phyloP scores from a whole-genome alignment of 2,888 invertebrate genomes.

The Euspilapteryx auroguttella region DNA sequence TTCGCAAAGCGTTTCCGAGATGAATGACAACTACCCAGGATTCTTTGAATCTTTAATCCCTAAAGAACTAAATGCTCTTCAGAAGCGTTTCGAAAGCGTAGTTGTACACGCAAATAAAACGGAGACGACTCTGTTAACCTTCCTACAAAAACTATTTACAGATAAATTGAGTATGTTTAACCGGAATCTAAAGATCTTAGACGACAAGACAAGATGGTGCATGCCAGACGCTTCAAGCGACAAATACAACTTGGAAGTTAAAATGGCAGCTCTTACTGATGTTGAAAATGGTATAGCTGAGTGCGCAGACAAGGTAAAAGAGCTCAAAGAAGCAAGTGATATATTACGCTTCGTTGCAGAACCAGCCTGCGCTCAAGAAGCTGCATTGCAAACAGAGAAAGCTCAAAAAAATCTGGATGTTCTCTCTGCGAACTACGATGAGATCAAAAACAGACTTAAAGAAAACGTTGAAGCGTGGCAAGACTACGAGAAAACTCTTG shows the following conservation, averaged over 20 bases:
- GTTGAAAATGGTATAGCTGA: conserved; percentile 74
- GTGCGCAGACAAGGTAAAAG: conserved; percentile 66
- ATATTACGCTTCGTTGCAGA: conserved; percentile 74
- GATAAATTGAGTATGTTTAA: conserved; percentile 83
- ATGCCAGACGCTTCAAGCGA: conserved; percentile 87
- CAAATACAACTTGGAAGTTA: conserved; percentile 90
- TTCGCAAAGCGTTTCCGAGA: conserved; percentile 67
- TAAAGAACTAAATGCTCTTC: conserved; percentile 82
- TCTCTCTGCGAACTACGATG: conserved; percentile 66
- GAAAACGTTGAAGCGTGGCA: conserved; percentile 77
- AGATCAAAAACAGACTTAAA: conserved; percentile 69
- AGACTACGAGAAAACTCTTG: conserved; percentile 76
- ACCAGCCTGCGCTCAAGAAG: conserved; percentile 66
- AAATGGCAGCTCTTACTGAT: conserved; percentile 77
- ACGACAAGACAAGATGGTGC: conserved; percentile 92
- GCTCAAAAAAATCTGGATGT: conserved; percentile 72
- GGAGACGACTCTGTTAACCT: conserved; percentile 73
- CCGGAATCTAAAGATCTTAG: conserved; percentile 76
- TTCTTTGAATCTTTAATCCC: conserved; percentile 76
- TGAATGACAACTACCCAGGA: conserved; percentile 75
- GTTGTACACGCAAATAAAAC: conserved; percentile 80
- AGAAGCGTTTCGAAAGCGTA: conserved; percentile 81
- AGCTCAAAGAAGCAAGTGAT: conserved; percentile 71
- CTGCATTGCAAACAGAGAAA: conserved; percentile 70
- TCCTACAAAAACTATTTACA: conserved; percentile 84